Percentiles rank a stretch among this genome's conserved stretches.
Conservation (phyloP, 1,140 invertebrate species). For the Ceratina australensis region DNA sequence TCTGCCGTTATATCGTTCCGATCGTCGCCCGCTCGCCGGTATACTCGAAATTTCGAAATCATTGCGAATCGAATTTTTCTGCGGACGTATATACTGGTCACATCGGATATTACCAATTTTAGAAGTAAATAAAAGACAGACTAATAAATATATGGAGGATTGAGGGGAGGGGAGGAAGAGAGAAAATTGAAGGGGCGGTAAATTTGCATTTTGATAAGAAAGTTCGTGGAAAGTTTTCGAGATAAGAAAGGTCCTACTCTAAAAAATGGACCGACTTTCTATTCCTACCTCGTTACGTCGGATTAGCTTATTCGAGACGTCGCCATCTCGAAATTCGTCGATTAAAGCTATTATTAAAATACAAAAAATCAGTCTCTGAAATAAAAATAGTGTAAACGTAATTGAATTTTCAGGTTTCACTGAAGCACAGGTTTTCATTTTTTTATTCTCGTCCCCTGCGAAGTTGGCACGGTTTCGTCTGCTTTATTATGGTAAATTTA, state of each 20-base stretch:
- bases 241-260: conserved; percentile 39
- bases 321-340: conserved; percentile 26
- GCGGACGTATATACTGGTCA: too few species aligned
- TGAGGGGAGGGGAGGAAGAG: conserved; percentile 16
- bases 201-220: conserved; percentile 80
- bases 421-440: background rate
- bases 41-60: too few species aligned
- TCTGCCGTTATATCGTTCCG: background rate
- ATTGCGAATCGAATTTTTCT: too few species aligned
- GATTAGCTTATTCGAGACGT: conserved; percentile 70
- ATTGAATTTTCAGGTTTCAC: background rate
- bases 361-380: conserved; percentile 7
- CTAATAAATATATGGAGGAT: too few species aligned
- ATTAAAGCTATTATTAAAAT: conserved; percentile 39
- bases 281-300: conserved; percentile 78
- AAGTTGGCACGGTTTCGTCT: background rate
- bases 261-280: conserved; percentile 65
- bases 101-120: too few species aligned
- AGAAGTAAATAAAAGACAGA: too few species aligned
- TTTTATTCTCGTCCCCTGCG: too few species aligned
- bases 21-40: background rate
- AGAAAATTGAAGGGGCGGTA: conserved; percentile 64
- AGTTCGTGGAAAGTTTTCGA: conserved; percentile 75
- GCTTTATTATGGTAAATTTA: conserved; percentile 15
- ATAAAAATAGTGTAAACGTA: background rate